Conservation (phyloP, 37 sponge, comb jelly and placozoan species). For the Beroe forskalii region DNA sequence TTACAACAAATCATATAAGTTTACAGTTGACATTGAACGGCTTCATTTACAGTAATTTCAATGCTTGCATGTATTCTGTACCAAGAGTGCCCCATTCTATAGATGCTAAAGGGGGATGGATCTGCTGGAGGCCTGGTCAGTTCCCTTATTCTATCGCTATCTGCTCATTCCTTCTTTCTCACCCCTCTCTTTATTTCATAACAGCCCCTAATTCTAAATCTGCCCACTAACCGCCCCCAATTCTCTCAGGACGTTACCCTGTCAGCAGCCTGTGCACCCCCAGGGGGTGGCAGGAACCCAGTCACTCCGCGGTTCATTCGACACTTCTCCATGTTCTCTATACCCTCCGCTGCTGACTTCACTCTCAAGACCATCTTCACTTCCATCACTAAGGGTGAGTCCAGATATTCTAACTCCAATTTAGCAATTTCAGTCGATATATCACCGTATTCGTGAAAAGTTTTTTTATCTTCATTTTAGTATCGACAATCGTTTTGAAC, state of each 20-base stretch:
- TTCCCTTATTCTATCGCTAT: no score
- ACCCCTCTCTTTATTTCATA: no score
- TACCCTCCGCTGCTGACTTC: slow-evolving; percentile 84
- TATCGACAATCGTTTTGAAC: no score
- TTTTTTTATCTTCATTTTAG: no score
- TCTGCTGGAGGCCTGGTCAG: no score
- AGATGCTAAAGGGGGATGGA: not conserved
- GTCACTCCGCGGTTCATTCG: slow-evolving; percentile 93
- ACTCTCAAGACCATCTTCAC: slow-evolving; percentile 87
- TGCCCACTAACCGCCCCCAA: no score
- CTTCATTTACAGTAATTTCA: not conserved
- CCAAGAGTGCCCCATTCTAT: not conserved
- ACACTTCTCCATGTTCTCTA: slow-evolving; percentile 94
- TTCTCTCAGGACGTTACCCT: slow-evolving; percentile 87
- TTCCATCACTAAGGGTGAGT: slow-evolving; percentile 53
- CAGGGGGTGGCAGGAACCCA: slow-evolving; percentile 97
- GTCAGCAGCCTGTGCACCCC: slow-evolving; percentile 98
- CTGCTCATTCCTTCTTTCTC: no score
- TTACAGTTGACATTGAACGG: not conserved
- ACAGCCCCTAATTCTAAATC: no score
- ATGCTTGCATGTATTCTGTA: not conserved
- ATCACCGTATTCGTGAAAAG: no score
- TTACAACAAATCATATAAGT: not conserved
- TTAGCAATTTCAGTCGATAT: no score
- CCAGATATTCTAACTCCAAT: no score